Evolutionary conservation across 2,888 invertebrate species (phyloP), one percentile per base, ranked within the genome.

Genomic region (Lymantria dispar): DNA sequence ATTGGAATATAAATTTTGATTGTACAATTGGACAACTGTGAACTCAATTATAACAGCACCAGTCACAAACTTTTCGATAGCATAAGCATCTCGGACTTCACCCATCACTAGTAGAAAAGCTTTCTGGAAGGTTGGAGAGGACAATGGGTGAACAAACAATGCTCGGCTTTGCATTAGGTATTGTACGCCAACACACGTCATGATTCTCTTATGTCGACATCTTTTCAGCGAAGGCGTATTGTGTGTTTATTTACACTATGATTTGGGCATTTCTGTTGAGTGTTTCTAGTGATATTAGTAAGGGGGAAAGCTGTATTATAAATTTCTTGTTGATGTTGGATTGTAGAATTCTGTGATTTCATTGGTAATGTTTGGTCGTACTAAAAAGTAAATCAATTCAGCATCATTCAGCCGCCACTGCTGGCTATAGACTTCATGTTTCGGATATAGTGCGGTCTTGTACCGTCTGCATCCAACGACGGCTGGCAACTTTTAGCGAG

Each of bases 71-170:
- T 22, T 22, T 22, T 33, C 33, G 33, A 33, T 8, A 33, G 8
- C 8, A 10, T 33, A 10, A 8, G 3, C 33, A 8, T 33, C 22
- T 33, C 8, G 33, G 5, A 3, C 8, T 10, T 10, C n/a, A 33
- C 10, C 33, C 33, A 10, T 33, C 22, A 22, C 33, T 33, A 33
- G 33, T 33, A 5, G 10, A 33, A 7, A 33, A 22, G 45, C 52
- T 67, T 54, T 67, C 64, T 70, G 68, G 69, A 53, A 60, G 69
- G 64, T 63, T 65, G 72, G 56, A 22, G 47, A 49, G 46, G 54
- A 73, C 74, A 73, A 72, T 74, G 52, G 65, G 43, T 47, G 43
- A n/a, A 58, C 70, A 61, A 67, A 74, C 72, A 73, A 73, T 73
- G 54, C 50, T 52, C 37, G 57, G 50, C 56, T 59, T 50, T 54